These are phyloP conservation scores for Bembecia ichneumoniformis DNA, from an alignment of 2,888 invertebrate genomes.

Conservation along the genomic window DNA sequence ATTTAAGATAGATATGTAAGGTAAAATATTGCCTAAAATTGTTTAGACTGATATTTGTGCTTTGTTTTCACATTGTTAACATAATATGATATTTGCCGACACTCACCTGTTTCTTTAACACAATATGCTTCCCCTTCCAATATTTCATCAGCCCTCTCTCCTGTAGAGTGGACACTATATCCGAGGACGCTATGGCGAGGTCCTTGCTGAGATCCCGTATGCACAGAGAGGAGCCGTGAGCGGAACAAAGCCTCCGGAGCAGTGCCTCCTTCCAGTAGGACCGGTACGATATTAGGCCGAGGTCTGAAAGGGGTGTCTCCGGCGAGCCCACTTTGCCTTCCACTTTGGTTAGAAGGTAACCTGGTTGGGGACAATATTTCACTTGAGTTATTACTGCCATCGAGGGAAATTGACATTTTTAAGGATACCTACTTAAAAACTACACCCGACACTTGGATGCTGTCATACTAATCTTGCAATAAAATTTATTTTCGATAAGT, in stretches of 20 bases:
- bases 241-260: constrained; percentile 90
- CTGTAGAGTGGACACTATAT: constrained; percentile 97
- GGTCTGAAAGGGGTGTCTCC: constrained; percentile 97
- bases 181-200: constrained; percentile 96
- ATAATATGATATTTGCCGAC: not conserved
- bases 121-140: constrained; percentile 98
- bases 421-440: not conserved
- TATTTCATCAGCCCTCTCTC: constrained; percentile 98
- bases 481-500: no score
- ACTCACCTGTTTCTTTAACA: constrained; percentile 90
- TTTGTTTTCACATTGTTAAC: no score
- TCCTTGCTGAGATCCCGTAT: constrained; percentile 91
- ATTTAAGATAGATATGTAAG: no score
- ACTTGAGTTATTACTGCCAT: not conserved
- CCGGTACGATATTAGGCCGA: constrained; percentile 96
- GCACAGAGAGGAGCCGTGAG: constrained; percentile 89
- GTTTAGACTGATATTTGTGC: no score
- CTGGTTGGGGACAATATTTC: constrained; percentile 56
- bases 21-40: no score
- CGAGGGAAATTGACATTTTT: not conserved
- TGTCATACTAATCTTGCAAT: no score
- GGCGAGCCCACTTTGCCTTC: constrained; percentile 99
- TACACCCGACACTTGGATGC: not conserved
- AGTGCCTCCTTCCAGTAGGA: constrained; percentile 99
- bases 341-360: constrained; percentile 94